Evolutionary conservation across 1,140 invertebrate genomes (phyloP).

Genomic region (Apis florea): DNA sequence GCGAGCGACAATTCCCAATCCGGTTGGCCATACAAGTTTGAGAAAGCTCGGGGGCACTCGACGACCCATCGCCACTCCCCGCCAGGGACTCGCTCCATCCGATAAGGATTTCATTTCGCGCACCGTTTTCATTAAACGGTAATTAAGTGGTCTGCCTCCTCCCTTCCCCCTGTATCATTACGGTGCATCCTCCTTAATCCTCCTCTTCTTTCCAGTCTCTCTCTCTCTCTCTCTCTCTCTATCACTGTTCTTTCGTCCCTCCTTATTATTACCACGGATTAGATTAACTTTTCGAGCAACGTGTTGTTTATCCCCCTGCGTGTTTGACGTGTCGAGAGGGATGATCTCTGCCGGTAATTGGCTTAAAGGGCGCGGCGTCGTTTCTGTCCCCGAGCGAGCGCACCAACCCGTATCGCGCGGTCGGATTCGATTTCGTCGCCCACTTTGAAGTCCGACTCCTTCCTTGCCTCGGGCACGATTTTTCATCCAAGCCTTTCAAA

Average conservation of each 20-base stretch:
- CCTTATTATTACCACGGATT: slow-evolving; percentile 73
- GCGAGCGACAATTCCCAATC: not conserved
- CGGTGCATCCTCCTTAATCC: slow-evolving; percentile 70
- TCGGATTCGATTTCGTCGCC: slow-evolving; percentile 37
- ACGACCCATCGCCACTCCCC: slow-evolving; percentile 10
- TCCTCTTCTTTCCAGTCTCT: not conserved
- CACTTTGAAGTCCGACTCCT: slow-evolving; percentile 39
- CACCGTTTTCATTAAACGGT: slow-evolving; percentile 75
- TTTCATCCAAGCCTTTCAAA: slow-evolving; percentile 20
- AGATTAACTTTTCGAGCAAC: slow-evolving; percentile 70
- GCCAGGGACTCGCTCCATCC: slow-evolving; percentile 39
- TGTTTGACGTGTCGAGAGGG: slow-evolving; percentile 30
- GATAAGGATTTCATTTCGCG: slow-evolving; percentile 77
- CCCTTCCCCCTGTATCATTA: slow-evolving; percentile 70
- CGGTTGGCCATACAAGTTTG: not conserved
- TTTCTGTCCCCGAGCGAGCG: slow-evolving; percentile 8
- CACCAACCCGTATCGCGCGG: slow-evolving; percentile 43
- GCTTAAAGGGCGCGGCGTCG: slow-evolving; percentile 66
- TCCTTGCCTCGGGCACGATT: not conserved
- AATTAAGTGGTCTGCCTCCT: slow-evolving; percentile 73
- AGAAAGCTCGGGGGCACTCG: not conserved
- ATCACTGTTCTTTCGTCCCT: slow-evolving; percentile 51
- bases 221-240: slow-evolving; percentile 40
- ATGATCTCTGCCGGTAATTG: slow-evolving; percentile 71
- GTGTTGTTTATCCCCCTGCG: slow-evolving; percentile 67